Conservation (phyloP, 2,113 vertebrate genomes). For the Dicentrarchus labrax region DNA sequence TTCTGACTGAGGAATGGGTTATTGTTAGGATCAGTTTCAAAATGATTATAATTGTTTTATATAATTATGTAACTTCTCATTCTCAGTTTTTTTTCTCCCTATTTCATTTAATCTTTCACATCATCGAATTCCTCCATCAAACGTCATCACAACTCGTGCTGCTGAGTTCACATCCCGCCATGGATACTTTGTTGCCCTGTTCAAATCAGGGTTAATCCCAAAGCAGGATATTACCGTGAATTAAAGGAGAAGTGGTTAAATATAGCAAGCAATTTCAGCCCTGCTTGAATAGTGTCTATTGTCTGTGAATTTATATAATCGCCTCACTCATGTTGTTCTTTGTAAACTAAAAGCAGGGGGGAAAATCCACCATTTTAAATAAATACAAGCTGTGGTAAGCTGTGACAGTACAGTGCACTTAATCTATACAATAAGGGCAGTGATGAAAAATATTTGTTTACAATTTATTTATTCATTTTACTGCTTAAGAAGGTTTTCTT, state of each 20-base stretch:
- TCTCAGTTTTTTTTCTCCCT: too few species aligned
- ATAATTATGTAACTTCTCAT: background rate
- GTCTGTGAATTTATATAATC: slow-evolving; percentile 67
- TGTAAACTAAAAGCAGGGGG: slow-evolving; percentile 4
- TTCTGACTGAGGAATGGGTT: background rate
- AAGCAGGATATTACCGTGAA: slow-evolving; percentile 63
- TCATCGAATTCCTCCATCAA: slow-evolving; percentile 25
- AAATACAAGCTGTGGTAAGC: background rate
- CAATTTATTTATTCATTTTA: background rate
- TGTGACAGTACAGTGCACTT: background rate
- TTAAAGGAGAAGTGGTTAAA: slow-evolving; percentile 74
- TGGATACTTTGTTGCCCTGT: slow-evolving; percentile 19
- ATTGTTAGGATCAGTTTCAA: background rate
- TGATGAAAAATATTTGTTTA: background rate
- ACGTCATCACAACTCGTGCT: slow-evolving; percentile 50
- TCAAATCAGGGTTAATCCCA: slow-evolving; percentile 74
- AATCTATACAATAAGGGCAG: background rate
- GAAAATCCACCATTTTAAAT: background rate
- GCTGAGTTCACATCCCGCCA: slow-evolving; percentile 44
- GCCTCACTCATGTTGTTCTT: slow-evolving; percentile 21
- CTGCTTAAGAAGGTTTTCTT: too few species aligned
- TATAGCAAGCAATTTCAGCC: slow-evolving; percentile 66
- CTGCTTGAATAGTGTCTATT: slow-evolving; percentile 71
- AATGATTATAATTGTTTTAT: background rate
- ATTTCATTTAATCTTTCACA: background rate